Conservation (phyloP, 2,888 invertebrate genomes). For the Belgica antarctica region DNA sequence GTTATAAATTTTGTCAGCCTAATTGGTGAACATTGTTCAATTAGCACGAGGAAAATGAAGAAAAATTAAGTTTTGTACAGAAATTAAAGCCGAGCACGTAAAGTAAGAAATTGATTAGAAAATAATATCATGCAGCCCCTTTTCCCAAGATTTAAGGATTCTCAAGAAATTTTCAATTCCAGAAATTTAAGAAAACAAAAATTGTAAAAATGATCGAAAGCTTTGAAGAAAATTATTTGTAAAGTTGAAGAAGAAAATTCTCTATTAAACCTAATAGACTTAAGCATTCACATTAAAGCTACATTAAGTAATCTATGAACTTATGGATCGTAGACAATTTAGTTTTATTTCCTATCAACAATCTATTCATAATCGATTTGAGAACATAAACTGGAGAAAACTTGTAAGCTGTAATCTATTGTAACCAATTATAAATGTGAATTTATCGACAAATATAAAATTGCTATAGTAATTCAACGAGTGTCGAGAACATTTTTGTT, state of each 20-base stretch:
- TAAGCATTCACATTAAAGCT: background rate
- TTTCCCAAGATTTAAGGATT: too few relatives aligned
- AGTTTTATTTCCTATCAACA: background rate
- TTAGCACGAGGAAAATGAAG: too few relatives aligned
- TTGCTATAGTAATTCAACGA: constrained; percentile 14
- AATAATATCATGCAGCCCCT: too few relatives aligned
- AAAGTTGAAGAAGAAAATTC: background rate
- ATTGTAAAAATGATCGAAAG: constrained; percentile 15
- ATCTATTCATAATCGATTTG: constrained; percentile 4
- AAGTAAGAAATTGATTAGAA: background rate
- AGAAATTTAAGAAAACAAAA: background rate
- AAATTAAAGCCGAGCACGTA: background rate
- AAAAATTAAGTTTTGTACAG: constrained; percentile 15
- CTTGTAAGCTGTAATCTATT: background rate
- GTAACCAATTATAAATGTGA: constrained; percentile 13
- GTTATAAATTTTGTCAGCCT: too few relatives aligned
- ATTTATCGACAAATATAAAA: constrained; percentile 10
- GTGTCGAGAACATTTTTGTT: too few relatives aligned
- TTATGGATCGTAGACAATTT: background rate
- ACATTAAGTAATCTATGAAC: background rate
- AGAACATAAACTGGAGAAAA: background rate
- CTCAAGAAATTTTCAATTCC: constrained; percentile 10
- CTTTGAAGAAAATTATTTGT: background rate
- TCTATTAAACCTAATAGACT: constrained; percentile 7
- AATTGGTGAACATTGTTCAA: too few relatives aligned